phyloP scores from a whole-genome alignment of 2,113 vertebrate genomes.

The Todiramphus chloris region DNA sequence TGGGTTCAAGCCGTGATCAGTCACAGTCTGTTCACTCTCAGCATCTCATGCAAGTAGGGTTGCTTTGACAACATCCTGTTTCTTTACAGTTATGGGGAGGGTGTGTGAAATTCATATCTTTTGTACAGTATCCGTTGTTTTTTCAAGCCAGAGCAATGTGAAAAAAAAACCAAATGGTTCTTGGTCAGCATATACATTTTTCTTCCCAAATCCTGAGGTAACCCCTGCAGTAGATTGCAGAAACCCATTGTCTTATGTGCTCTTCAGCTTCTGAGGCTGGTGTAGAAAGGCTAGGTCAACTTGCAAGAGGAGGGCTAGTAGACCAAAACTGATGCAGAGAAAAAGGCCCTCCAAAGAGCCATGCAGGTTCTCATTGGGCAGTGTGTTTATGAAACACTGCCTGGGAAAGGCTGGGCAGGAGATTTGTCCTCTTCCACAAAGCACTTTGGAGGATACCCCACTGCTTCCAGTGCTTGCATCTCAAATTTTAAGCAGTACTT shows the following conservation, averaged over 20 bases:
- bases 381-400: not conserved
- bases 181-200: not conserved
- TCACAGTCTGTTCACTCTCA: not conserved
- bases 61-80: not conserved
- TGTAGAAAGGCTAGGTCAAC: fast-evolving
- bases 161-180: not conserved
- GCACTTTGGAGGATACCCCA: not conserved
- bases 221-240: not conserved
- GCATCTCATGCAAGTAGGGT: not conserved
- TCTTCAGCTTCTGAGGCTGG: not conserved
- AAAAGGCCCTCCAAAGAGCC: not conserved
- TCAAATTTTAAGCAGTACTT: not conserved
- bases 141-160: not conserved
- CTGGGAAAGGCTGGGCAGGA: not conserved
- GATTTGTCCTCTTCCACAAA: not conserved
- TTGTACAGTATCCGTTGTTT: not conserved
- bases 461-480: not conserved
- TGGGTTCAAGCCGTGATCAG: not conserved
- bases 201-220: not conserved
- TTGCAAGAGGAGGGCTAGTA: not conserved
- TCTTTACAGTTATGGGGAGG: not conserved
- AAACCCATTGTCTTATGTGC: not conserved
- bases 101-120: not conserved
- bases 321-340: not conserved
- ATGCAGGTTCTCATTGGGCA: not conserved